Conservation (phyloP, 2,888 invertebrate species). For the Antheraea yamamai region DNA sequence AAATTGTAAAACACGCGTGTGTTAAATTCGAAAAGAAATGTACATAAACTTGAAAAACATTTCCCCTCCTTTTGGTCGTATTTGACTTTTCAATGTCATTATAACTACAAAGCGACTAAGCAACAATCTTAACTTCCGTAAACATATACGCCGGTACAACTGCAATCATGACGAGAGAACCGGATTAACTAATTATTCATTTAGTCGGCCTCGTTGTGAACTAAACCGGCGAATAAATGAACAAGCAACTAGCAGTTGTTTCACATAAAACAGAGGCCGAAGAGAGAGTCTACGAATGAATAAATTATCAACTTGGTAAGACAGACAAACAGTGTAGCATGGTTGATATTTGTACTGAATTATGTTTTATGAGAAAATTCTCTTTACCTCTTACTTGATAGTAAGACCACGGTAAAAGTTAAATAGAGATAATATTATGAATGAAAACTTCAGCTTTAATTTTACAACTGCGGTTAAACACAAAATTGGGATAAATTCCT, state of each 20-base stretch:
- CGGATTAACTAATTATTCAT: conserved; percentile 15
- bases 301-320: conserved; percentile 14
- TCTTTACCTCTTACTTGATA: no score
- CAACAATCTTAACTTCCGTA: background rate
- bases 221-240: conserved; percentile 21
- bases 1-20: background rate
- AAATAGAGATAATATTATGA: no score
- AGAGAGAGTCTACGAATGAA: conserved; percentile 16
- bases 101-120: background rate
- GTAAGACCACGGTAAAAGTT: no score
- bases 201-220: background rate
- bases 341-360: background rate
- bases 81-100: background rate
- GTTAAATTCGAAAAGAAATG: no score
- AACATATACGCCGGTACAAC: background rate
- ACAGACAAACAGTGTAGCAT: background rate
- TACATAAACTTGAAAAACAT: background rate
- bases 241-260: conserved; percentile 16
- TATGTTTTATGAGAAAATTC: no score
- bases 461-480: no score
- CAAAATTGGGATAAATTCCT: no score
- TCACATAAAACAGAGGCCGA: conserved; percentile 17
- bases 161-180: background rate
- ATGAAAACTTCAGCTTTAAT: no score
- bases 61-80: background rate